Evolutionary conservation across 2,797 vertebrate genomes (phyloP), one percentile per base, ranked within the genome.

Genomic region (Lateolabrax maculatus): DNA sequence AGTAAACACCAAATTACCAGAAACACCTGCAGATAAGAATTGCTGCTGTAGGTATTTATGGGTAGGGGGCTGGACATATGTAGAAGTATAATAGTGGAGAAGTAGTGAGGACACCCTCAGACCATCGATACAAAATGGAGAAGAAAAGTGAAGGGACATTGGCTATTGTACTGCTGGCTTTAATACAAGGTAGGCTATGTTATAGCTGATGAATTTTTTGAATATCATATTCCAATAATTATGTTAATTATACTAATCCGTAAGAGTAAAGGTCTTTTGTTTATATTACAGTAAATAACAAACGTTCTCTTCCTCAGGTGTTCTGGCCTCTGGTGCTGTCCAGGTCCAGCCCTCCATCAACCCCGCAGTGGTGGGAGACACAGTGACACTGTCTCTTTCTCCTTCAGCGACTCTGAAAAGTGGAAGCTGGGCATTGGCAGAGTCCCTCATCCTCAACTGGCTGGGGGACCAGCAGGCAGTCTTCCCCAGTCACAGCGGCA

Each of bases 11-110:
- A 81, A 68, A 79, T 60, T 21, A 72, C 9, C 44, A 44, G 56
- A 77, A 85, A 71, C 88, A 75, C 85, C 87, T 84, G 76, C 62
- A 81, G 92, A 93, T 92, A 93, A 92, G 88, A 77, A 12, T 2
- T 63, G 4, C 39, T 48, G 19, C 29, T 67, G 41, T 4, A 31
- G 43, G 58, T 75, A 61, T 78, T 77, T 79, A 74, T 67, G 55
- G 23, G 75, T 56, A 10, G 53, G 78, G 88, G 90, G 87, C 72
- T 83, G 84, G 81, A 81, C 75, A 8, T 41, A 19, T 61, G 46
- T n/a, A 34, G 18, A 27, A 19, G 57, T 90, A 91, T 87, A 90
- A 80, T 25, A 80, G 77, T 46, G 67, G 48, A 63, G 46, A 63
- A 51, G 44, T 1, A 69, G 39, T 5, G 34, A 77, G 31, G 29